phyloP scores from a whole-genome alignment of 2,113 vertebrate species.

The Sapayoa aenigma region DNA sequence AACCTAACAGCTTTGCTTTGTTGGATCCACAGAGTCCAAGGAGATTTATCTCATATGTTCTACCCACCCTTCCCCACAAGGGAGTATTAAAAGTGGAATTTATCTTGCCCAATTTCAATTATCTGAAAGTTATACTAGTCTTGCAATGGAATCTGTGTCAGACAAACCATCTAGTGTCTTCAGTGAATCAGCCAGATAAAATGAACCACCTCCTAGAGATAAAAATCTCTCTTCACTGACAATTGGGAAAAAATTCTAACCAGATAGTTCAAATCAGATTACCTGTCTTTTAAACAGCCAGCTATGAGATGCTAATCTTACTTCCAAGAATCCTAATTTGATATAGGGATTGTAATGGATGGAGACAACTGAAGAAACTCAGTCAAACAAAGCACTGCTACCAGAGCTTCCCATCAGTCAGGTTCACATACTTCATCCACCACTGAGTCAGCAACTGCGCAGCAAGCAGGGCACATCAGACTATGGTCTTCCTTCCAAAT shows the following conservation, averaged over 20 bases:
- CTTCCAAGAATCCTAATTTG: not conserved
- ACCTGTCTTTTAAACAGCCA: not conserved
- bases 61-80: not conserved
- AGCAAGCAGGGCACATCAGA: not conserved
- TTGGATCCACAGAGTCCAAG: not conserved
- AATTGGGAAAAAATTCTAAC: not conserved
- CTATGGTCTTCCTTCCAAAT: not conserved
- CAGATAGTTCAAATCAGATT: not conserved
- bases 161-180: not conserved
- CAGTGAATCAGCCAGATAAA: not conserved
- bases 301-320: not conserved
- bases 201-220: not conserved
- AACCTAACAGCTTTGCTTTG: not conserved
- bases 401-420: rapidly evolving
- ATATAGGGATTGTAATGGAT: not conserved
- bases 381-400: not conserved
- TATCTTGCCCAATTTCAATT: not conserved
- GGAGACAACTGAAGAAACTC: not conserved
- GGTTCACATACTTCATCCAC: not conserved
- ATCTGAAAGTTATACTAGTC: not conserved
- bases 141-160: not conserved
- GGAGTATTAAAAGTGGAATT: not conserved
- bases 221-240: not conserved
- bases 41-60: not conserved
- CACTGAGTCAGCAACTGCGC: not conserved